Percentiles rank a stretch among this genome's conserved stretches.
These are phyloP conservation scores for Neotoxoptera formosana DNA, from an alignment of 1,140 invertebrate genomes.

Conservation along the genomic window DNA sequence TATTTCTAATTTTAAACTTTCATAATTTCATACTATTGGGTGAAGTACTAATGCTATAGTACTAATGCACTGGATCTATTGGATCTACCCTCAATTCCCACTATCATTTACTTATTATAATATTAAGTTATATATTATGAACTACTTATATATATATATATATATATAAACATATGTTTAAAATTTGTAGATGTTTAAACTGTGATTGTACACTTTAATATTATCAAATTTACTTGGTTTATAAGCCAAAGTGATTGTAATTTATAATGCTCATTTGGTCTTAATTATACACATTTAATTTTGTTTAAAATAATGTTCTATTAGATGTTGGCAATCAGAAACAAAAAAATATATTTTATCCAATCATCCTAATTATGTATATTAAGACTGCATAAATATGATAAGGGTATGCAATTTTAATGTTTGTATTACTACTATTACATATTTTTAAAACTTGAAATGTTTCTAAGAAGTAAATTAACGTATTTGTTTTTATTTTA, in stretches of 20 bases:
- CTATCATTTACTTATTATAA: neutral
- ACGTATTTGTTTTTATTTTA: conserved; percentile 12
- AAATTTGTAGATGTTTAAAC: conserved; percentile 14
- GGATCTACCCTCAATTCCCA: neutral
- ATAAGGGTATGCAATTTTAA: conserved; percentile 35
- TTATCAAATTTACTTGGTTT: neutral
- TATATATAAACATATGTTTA: neutral
- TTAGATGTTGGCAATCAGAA: neutral
- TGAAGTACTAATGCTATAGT: too few relatives aligned
- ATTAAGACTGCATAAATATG: conserved; percentile 33
- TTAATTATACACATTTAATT: neutral
- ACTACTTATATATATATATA: neutral
- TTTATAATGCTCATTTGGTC: conserved; percentile 13
- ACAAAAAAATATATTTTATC: conserved; percentile 19
- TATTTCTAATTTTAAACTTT: conserved; percentile 8
- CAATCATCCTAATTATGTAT: conserved; percentile 13
- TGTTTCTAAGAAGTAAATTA: conserved; percentile 32
- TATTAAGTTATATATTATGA: neutral
- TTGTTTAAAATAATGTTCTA: neutral
- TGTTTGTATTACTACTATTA: conserved; percentile 31
- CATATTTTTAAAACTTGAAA: conserved; percentile 18
- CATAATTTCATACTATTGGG: neutral
- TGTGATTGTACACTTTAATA: conserved; percentile 25
- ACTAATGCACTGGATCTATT: conserved; percentile 17
- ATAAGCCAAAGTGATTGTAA: neutral